These are phyloP conservation scores for Alouatta palliata DNA, from an alignment of 2,113 vertebrate species.

Conservation along the genomic window DNA sequence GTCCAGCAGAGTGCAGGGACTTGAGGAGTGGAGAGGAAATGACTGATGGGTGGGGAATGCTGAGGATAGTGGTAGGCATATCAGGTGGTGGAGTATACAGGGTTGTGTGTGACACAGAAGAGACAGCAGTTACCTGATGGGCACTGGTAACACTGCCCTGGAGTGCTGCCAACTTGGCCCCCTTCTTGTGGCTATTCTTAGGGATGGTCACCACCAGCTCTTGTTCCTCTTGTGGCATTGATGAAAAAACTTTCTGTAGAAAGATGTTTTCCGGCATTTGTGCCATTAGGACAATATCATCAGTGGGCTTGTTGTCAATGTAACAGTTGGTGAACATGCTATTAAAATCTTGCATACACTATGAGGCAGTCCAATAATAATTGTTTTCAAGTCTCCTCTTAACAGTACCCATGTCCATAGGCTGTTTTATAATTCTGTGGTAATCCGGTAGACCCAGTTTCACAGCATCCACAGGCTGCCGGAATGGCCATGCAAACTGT, in stretches of 20 bases:
- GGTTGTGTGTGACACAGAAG: conserved; percentile 88
- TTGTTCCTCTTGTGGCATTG: conserved; percentile 94
- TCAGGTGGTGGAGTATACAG: conserved; percentile 90
- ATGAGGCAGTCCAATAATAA: conserved; percentile 91
- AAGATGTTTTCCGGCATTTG: conserved; percentile 96
- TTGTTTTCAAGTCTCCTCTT: conserved; percentile 93
- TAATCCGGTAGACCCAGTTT: conserved; percentile 95
- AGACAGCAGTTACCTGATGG: conserved; percentile 94
- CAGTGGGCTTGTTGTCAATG: conserved; percentile 97
- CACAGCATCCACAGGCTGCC: conserved; percentile 90
- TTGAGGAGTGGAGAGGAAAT: conserved; percentile 84
- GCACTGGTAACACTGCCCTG: conserved; percentile 89
- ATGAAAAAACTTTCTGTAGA: conserved; percentile 94
- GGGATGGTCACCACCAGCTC: conserved; percentile 89
- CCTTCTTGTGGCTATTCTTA: conserved; percentile 88
- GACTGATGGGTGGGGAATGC: conserved; percentile 89
- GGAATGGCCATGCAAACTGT: conserved; percentile 80
- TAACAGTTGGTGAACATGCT: conserved; percentile 99
- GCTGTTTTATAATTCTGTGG: conserved; percentile 96
- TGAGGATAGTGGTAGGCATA: conserved; percentile 90
- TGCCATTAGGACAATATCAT: conserved; percentile 96
- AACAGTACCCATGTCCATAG: conserved; percentile 97
- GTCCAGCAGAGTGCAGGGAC: conserved; percentile 83
- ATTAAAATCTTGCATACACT: conserved; percentile 98
- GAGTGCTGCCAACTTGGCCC: conserved; percentile 83